A percentile compares a stretch with the other conserved stretches of the same genome.
These are phyloP conservation scores for Therioaphis trifolii DNA, from an alignment of 2,888 invertebrate genomes.

Conservation along the genomic window DNA sequence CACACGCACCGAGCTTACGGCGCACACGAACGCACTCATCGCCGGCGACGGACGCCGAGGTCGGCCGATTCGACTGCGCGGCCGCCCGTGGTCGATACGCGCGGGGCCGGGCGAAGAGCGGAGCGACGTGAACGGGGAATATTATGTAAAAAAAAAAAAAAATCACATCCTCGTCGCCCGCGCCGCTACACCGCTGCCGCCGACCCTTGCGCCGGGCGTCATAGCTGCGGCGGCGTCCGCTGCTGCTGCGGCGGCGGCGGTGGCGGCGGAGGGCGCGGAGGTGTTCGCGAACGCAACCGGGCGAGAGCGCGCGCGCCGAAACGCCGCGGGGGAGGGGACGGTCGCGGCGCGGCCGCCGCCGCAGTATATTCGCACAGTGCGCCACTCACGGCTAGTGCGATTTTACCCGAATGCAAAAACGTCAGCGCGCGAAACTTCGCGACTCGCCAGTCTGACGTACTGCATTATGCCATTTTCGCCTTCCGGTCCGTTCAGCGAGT, in stretches of 20 bases:
- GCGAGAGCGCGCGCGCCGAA: background rate
- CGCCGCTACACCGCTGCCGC: background rate
- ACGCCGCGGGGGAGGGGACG: background rate
- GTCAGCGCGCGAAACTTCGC: conserved; percentile 55
- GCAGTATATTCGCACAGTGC: conserved; percentile 40
- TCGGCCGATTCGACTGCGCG: conserved; percentile 30
- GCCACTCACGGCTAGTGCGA: conserved; percentile 45
- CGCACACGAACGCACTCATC: background rate
- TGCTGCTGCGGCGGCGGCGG: too few species aligned
- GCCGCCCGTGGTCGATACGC: conserved; percentile 24
- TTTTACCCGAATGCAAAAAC: conserved; percentile 59
- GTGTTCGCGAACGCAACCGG: background rate
- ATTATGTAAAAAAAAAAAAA: conserved; percentile 4
- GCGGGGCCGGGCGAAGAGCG: background rate
- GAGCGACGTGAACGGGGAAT: background rate
- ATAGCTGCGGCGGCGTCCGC: background rate
- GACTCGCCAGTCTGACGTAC: conserved; percentile 52
- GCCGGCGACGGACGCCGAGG: conserved; percentile 43
- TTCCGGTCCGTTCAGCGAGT: conserved; percentile 50
- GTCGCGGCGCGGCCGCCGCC: background rate
- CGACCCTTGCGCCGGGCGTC: background rate
- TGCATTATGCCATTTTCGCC: conserved; percentile 56
- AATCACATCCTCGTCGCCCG: conserved; percentile 9
- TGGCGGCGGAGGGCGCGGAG: background rate
- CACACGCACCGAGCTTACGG: too few species aligned